Evolutionary conservation across 2,888 invertebrate species (phyloP).

Genomic region (Nebria brevicollis): DNA sequence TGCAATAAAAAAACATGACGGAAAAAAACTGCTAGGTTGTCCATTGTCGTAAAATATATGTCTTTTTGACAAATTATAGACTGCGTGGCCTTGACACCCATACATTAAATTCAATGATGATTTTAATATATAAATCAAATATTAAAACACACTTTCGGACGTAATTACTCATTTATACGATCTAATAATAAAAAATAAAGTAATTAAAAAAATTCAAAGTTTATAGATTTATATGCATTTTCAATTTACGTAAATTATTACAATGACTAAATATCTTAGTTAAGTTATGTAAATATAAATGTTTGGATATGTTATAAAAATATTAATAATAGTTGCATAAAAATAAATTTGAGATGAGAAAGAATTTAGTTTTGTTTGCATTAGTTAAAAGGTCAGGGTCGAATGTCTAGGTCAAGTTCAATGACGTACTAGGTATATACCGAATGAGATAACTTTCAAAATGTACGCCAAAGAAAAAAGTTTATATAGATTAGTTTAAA

Average conservation of each 20-base stretch:
- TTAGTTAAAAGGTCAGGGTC: conserved; percentile 55
- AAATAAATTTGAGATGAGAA: conserved; percentile 21
- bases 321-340: not conserved
- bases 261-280: no score
- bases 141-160: no score
- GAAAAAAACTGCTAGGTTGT: not conserved
- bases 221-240: no score
- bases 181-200: no score
- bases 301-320: no score
- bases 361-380: conserved; percentile 14
- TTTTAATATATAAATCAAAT: no score
- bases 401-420: conserved; percentile 57
- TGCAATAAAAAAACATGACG: no score
- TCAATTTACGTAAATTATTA: no score
- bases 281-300: no score
- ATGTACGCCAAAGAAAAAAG: not conserved
- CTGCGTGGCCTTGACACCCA: not conserved
- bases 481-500: conserved; percentile 4
- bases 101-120: not conserved
- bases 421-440: conserved; percentile 4
- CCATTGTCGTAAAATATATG: not conserved
- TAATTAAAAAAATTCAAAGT: no score
- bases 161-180: no score
- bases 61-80: not conserved
- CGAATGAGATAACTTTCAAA: conserved; percentile 3